Base-by-base conservation (phyloP, 2,888 invertebrate species). In the Miltochrista miniata region DNA sequence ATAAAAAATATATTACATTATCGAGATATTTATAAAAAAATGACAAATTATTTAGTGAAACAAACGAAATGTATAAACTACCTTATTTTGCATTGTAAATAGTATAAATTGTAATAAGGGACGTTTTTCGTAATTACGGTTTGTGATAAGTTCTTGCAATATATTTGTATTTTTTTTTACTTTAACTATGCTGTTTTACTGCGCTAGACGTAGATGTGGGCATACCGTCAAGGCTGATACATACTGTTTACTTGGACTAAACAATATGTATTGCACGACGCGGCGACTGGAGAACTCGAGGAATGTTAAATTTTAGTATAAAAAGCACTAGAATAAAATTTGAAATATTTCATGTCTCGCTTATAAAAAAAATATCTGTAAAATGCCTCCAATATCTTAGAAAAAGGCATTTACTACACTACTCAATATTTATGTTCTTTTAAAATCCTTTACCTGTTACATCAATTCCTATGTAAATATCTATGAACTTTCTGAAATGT, bases 21-120 rank as follows among this genome's bases (percentile, higher is more conserved):
- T 73, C 73, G 72, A 72, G 79, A 76, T 88, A 87, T 89, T 86
- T 89, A 88, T 86, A 79, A 70, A 72, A 72, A 78, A 35, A 87
- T 86, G 83, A 90, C 87, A 90, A 89, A 89, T 87, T 87, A 84
- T 81, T 83, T 88, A 89, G 86, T 83, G 68, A 80, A 81, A 72
- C 73, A 74, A 74, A 73, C 73, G 77, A 79, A 80, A 79, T 85
- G 79, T 80, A 74, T 81, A 84, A 80, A 80, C 84, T 82, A 80
- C 74, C 82, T 79, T 88, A 76, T 80, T 87, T 88, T 88, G 87
- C 90, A 77, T 72, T 90, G 90, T 90, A 90, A 83, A 90, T 90
- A 88, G 79, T 79, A 86, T 24, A 83, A 79, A 81, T 78, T 75
- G 76, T 77, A 79, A 74, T 80, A 80, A 76, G 80, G 35, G 68